A percentile compares a stretch with the other conserved stretches of the same genome.
Conservation (phyloP, 2,113 vertebrate species). For the Alosa alosa region DNA sequence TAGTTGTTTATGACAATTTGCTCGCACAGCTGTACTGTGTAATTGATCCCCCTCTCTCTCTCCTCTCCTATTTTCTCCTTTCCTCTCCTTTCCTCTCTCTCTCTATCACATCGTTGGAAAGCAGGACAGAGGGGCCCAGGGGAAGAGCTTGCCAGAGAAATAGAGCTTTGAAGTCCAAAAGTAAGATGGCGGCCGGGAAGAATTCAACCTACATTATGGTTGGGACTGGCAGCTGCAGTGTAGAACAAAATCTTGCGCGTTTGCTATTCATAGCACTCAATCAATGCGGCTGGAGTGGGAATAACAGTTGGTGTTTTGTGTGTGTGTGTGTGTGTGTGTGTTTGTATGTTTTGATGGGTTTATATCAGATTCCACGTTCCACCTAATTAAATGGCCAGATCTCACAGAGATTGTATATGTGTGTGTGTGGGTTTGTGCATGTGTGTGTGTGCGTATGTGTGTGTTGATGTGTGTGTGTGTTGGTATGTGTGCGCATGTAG, state of each 20-base stretch:
- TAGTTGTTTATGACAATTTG: conserved; percentile 2
- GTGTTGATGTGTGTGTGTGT: conserved; percentile 31
- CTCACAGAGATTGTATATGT: background rate
- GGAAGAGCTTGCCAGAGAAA: conserved; percentile 40
- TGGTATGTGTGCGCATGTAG: background rate
- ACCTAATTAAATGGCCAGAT: background rate
- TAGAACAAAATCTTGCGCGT: conserved; percentile 31
- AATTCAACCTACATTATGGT: conserved; percentile 54
- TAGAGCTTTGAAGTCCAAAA: conserved; percentile 51
- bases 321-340: background rate
- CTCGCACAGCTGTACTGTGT: conserved; percentile 11
- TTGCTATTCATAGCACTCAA: conserved; percentile 44
- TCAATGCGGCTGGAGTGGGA: background rate
- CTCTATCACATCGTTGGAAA: conserved; percentile 43
- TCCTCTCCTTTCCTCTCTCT: background rate
- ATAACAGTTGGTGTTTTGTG: background rate
- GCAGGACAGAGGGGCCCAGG: conserved; percentile 44
- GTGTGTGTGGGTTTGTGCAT: conserved; percentile 32
- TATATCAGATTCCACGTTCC: background rate
- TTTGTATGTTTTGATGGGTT: background rate
- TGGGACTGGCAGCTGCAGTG: background rate
- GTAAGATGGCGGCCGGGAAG: conserved; percentile 48
- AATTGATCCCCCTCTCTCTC: background rate
- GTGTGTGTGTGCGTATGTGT: background rate
- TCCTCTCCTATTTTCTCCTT: background rate